Evolutionary conservation across 1,140 invertebrate genomes (phyloP), one percentile per base, ranked within the genome.

Genomic region (Calosoma granatense): DNA sequence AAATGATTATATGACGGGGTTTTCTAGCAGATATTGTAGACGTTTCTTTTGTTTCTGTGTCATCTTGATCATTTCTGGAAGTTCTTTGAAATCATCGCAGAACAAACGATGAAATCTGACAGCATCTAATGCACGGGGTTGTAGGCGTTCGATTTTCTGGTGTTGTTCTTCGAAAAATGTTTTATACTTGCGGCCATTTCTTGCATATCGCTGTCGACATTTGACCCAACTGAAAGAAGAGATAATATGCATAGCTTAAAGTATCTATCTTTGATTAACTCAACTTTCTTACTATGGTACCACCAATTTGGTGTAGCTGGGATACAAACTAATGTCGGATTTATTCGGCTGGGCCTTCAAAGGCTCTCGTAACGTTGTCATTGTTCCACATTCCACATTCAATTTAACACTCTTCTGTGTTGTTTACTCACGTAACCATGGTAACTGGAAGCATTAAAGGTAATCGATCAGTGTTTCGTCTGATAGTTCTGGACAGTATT

Each of bases 101-200:
- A 70, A 71, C 54, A 65, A 65, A 22, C 68, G 61, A 52, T 67
- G 64, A 20, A 71, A 59, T 51, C 70, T 47, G 9, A 68, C 66
- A 1, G 66, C 68, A 54, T 63, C 61, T 41, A 71, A 52, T 1
- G 68, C 70, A 54, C 62, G 62, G 6, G 61, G 57, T 55, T 69
- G 67, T 23, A 68, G 57, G 14, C 60, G 43, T 59, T 71, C 67
- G 51, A 69, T 67, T 11, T 56, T 30, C 14, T 58, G 56, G 14
- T 70, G 61, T 63, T 71, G 68, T 47, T 59, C 64, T 22, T 66
- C 61, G 53, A 70, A 69, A 55, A 68, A 64, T 2, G 53, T 47
- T 14, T 61, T 61, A 56, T 68, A 63, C 41, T 62, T 51, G n/a
- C 60, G 56, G 2, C 59, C 63, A 9, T 56, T 56, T 53, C 56